Evolutionary conservation across 2,888 invertebrate genomes (phyloP).

Genomic region (Nomada fabriciana): DNA sequence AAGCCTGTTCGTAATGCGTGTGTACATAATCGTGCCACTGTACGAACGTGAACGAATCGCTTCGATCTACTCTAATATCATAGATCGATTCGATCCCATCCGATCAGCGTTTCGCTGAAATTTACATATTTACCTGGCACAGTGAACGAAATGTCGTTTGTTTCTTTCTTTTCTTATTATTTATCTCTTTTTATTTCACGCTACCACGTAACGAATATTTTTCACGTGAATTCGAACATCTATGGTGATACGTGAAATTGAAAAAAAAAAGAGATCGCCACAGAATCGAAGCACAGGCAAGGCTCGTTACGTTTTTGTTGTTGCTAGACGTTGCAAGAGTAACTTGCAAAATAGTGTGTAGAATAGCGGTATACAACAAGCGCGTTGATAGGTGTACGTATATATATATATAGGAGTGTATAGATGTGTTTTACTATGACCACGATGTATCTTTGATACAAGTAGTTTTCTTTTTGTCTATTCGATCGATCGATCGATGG

Average conservation of each 20-base stretch:
- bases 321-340: slow-evolving; percentile 60
- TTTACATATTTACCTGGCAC: slow-evolving; percentile 46
- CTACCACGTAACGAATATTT: not conserved
- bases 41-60: slow-evolving; percentile 37
- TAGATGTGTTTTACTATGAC: not conserved
- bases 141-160: slow-evolving; percentile 29
- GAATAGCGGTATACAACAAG: slow-evolving; percentile 50
- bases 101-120: slow-evolving; percentile 23
- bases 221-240: slow-evolving; percentile 18
- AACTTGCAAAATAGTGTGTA: slow-evolving; percentile 49
- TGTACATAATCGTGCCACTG: slow-evolving; percentile 27
- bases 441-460: slow-evolving; percentile 42
- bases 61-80: not conserved
- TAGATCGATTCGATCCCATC: slow-evolving; percentile 30
- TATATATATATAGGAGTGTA: slow-evolving; percentile 3
- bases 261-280: not conserved
- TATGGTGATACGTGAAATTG: not conserved
- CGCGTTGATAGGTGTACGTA: slow-evolving; percentile 19
- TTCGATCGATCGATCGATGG: not conserved
- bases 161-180: not conserved
- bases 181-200: not conserved
- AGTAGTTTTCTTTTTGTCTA: not conserved
- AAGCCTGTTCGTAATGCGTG: slow-evolving; percentile 32
- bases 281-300: slow-evolving; percentile 48
- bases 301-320: slow-evolving; percentile 33